Percentiles rank a stretch among this genome's conserved stretches.
Conservation (phyloP, 2,797 vertebrate genomes). For the Cottoperca gobio region DNA sequence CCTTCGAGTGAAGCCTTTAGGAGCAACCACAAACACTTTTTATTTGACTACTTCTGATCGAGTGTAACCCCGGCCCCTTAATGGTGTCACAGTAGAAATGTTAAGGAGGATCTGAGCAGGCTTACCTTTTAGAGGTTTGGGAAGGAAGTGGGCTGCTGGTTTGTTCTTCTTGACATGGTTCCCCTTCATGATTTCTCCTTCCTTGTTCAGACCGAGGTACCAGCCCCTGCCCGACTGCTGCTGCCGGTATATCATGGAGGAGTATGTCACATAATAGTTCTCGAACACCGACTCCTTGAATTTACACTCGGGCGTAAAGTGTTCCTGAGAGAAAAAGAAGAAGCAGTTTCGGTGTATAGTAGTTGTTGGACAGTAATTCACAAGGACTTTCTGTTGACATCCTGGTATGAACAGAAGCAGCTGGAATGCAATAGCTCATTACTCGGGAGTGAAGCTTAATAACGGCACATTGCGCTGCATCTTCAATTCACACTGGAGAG, state of each 20-base stretch:
- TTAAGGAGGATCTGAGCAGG: background rate
- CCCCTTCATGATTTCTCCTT: conserved; percentile 99
- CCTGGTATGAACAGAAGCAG: conserved; percentile 28
- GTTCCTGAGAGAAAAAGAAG: conserved; percentile 88
- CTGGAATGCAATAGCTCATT: conserved; percentile 56
- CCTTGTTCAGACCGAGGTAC: conserved; percentile 99
- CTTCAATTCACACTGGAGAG: conserved; percentile 12
- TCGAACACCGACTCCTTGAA: conserved; percentile 99
- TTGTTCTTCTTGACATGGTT: conserved; percentile 99
- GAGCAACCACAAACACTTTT: background rate
- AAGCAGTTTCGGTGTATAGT: conserved; percentile 36
- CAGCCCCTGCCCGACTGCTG: conserved; percentile 98
- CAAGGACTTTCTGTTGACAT: conserved; percentile 35
- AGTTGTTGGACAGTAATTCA: conserved; percentile 46
- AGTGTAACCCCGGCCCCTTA: background rate
- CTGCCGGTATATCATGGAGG: conserved; percentile 99
- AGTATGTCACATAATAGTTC: conserved; percentile 99
- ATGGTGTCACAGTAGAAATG: conserved; percentile 1
- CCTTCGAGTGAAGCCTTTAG: background rate
- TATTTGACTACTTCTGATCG: background rate
- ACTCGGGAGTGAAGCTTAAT: conserved; percentile 43
- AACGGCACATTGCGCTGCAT: background rate
- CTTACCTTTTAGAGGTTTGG: conserved; percentile 99
- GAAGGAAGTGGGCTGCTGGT: conserved; percentile 98
- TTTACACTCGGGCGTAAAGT: conserved; percentile 99